Percentiles rank a stretch among this genome's conserved stretches.
Conservation (phyloP, 2,113 vertebrate genomes). For the Gobio gobio region DNA sequence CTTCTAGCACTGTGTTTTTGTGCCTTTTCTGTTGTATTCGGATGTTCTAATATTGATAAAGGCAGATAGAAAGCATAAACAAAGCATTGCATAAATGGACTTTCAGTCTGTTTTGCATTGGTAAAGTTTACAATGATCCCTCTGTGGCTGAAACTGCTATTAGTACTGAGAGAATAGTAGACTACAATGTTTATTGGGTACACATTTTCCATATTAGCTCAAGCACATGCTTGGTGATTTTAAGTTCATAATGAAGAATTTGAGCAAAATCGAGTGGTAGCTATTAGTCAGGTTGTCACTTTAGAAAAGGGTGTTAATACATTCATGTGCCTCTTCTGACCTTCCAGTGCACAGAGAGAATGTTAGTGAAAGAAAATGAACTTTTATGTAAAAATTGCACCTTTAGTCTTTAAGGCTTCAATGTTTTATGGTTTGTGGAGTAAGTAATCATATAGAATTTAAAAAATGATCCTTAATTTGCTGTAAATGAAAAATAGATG, state of each 20-base stretch:
- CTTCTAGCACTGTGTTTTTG: not conserved
- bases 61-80: not conserved
- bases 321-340: not conserved
- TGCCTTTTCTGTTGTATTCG: not conserved
- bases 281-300: not conserved
- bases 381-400: slow-evolving; percentile 59
- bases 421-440: slow-evolving; percentile 16
- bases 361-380: not conserved
- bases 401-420: slow-evolving; percentile 43
- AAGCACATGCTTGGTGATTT: not conserved
- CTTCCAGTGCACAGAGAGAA: not conserved
- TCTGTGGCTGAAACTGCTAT: not conserved
- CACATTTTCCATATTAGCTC: not conserved
- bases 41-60: not conserved
- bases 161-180: not conserved
- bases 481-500: slow-evolving; percentile 25
- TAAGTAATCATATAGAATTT: not conserved
- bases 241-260: not conserved
- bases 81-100: not conserved
- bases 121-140: not conserved
- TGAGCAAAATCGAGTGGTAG: not conserved
- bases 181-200: not conserved
- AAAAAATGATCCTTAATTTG: not conserved
- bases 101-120: not conserved
- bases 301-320: not conserved